Evolutionary conservation across 2,888 invertebrate species (phyloP).

Genomic region (Zeuzera pyrina): DNA sequence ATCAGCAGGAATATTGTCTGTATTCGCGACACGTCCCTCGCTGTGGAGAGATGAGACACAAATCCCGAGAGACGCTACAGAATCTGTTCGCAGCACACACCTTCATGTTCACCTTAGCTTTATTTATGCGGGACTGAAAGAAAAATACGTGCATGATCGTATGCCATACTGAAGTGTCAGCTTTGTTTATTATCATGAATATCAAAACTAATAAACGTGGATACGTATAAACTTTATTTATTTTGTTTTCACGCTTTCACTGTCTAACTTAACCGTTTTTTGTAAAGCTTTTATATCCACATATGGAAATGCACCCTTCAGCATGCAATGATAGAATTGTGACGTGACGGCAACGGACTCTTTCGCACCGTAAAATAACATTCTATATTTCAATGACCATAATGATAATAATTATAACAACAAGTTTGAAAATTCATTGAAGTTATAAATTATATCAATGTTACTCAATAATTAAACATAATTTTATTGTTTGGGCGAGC

Average conservation of each 20-base stretch:
- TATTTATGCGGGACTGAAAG: slow-evolving; percentile 54
- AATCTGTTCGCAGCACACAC: slow-evolving; percentile 51
- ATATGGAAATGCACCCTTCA: too few relatives aligned
- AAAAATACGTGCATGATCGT: slow-evolving; percentile 44
- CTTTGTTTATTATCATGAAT: neutral
- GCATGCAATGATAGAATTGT: slow-evolving; percentile 27
- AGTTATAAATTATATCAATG: too few relatives aligned
- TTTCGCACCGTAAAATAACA: slow-evolving; percentile 24
- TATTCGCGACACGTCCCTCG: slow-evolving; percentile 56
- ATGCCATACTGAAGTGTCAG: slow-evolving; percentile 11
- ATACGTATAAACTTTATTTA: too few relatives aligned
- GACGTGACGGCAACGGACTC: slow-evolving; percentile 23
- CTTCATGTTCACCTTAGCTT: slow-evolving; percentile 47
- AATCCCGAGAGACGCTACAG: slow-evolving; percentile 49
- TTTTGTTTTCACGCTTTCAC: too few relatives aligned
- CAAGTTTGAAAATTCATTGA: too few relatives aligned
- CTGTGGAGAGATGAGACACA: slow-evolving; percentile 59
- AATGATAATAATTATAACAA: too few relatives aligned
- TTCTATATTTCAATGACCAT: slow-evolving; percentile 30
- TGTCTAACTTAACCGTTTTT: too few relatives aligned
- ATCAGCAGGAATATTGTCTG: slow-evolving; percentile 19
- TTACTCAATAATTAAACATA: too few relatives aligned
- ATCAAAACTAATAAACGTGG: too few relatives aligned
- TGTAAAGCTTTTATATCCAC: too few relatives aligned
- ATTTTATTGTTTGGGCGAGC: too few relatives aligned